phyloP scores from a whole-genome alignment of 2,113 vertebrate species.

The Lepus timidus region DNA sequence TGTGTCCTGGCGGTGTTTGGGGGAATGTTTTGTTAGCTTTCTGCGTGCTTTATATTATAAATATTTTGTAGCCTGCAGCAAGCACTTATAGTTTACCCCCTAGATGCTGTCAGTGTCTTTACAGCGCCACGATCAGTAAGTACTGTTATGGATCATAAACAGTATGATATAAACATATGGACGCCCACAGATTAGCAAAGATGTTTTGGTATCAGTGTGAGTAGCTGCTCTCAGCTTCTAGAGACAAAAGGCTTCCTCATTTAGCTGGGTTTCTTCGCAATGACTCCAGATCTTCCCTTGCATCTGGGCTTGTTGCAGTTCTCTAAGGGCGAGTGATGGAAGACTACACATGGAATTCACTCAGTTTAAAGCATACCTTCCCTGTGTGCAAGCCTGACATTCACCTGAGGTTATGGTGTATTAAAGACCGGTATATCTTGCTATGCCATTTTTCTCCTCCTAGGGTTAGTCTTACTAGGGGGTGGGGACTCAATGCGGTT shows the following conservation, averaged over 20 bases:
- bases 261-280: not conserved
- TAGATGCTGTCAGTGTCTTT: not conserved
- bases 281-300: not conserved
- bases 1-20: not conserved
- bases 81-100: not conserved
- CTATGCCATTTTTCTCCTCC: not conserved
- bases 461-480: not conserved
- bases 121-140: not conserved
- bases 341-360: not conserved
- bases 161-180: no score
- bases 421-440: not conserved
- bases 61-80: not conserved
- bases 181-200: not conserved
- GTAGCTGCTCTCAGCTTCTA: not conserved
- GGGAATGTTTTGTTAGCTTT: not conserved
- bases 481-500: not conserved
- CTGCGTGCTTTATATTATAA: not conserved
- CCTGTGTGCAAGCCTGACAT: not conserved
- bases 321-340: no score
- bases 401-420: no score
- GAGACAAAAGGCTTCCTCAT: not conserved
- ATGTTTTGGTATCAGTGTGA: not conserved
- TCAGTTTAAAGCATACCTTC: not conserved
- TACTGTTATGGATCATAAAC: not conserved
- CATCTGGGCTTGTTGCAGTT: not conserved